Conservation (phyloP, 2,113 vertebrate species). For the Sitta europaea region DNA sequence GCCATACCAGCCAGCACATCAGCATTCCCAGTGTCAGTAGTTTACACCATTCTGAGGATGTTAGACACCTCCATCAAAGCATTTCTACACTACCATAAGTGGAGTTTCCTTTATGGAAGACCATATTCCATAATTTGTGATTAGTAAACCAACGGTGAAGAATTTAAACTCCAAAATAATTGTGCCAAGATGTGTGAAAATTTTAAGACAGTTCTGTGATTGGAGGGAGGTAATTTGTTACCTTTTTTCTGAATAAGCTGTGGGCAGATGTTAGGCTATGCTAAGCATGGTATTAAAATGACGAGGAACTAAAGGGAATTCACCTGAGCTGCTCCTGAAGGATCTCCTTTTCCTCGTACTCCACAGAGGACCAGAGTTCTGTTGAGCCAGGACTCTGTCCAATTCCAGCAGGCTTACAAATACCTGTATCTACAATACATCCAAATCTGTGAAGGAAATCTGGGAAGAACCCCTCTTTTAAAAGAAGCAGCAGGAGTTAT, state of each 20-base stretch:
- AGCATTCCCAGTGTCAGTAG: not conserved
- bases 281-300: not conserved
- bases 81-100: not conserved
- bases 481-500: not conserved
- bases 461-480: not conserved
- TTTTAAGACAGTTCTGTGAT: not conserved
- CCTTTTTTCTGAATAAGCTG: not conserved
- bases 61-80: not conserved
- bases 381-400: not conserved
- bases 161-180: not conserved
- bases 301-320: not conserved
- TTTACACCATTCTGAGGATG: not conserved
- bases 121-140: not conserved
- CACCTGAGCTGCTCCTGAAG: not conserved
- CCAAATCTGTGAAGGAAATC: not conserved
- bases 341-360: not conserved
- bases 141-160: not conserved
- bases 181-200: not conserved
- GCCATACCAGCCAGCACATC: not conserved
- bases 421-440: fast-evolving
- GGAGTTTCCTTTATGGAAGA: not conserved
- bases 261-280: not conserved
- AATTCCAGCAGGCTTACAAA: not conserved
- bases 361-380: no score
- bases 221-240: not conserved